These are phyloP conservation scores for Orestias chungarensis DNA, from an alignment of 2,797 vertebrate species.

Conservation along the genomic window DNA sequence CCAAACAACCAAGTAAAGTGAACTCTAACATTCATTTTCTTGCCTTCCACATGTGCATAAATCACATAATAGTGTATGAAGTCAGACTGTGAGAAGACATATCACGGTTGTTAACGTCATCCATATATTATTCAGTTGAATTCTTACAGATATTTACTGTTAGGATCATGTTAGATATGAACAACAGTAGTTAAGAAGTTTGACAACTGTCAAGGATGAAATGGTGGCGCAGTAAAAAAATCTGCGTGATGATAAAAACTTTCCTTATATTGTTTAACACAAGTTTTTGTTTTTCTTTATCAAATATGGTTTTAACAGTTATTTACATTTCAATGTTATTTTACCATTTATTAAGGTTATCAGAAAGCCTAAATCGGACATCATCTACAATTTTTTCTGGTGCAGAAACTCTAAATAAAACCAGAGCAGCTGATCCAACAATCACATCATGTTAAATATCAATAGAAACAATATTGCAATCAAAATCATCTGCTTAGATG, in stretches of 20 bases:
- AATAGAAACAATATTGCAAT: neutral
- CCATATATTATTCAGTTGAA: neutral
- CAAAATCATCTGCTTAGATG: neutral
- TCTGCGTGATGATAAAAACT: neutral
- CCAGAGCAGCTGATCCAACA: neutral
- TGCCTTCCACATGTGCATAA: neutral
- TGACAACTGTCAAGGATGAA: too few species aligned
- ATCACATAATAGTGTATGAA: neutral
- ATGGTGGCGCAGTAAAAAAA: too few species aligned
- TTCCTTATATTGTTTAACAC: neutral
- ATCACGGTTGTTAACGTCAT: neutral
- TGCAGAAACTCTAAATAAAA: neutral
- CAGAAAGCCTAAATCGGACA: neutral
- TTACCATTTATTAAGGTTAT: neutral
- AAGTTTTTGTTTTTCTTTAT: neutral
- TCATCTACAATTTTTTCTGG: too few species aligned
- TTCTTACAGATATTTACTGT: too few species aligned
- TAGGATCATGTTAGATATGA: too few species aligned
- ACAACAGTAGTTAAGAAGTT: neutral
- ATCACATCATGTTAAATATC: neutral
- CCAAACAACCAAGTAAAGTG: neutral
- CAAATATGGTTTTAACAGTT: neutral
- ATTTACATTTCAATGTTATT: neutral
- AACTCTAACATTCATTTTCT: too few species aligned
- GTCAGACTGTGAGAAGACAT: neutral